These are phyloP conservation scores for Ennomos fuscantarius DNA, from an alignment of 2,888 invertebrate genomes.

Conservation along the genomic window DNA sequence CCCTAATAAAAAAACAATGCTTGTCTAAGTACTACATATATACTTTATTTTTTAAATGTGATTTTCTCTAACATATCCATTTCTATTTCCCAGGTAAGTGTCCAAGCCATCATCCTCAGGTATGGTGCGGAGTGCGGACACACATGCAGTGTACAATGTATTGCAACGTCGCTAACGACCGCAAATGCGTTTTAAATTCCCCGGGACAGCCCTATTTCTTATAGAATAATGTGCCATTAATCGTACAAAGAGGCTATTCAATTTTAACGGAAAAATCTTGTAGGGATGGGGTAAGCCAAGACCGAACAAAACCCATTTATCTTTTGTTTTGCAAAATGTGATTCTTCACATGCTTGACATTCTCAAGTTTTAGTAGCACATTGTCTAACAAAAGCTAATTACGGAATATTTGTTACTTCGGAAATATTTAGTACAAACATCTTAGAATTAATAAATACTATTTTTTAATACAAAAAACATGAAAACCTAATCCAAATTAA, in stretches of 20 bases:
- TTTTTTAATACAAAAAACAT: no score
- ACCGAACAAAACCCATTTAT: not conserved
- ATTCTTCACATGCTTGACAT: no score
- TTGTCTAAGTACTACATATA: no score
- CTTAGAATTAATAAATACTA: no score
- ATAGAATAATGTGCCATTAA: conserved; percentile 63
- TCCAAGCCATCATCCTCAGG: conserved; percentile 27
- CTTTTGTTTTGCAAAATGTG: not conserved
- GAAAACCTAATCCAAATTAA: no score
- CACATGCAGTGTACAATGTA: conserved; percentile 36
- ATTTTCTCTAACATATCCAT: not conserved
- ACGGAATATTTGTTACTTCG: no score
- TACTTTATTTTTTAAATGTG: no score
- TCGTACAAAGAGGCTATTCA: conserved; percentile 51
- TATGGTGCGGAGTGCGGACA: conserved; percentile 36
- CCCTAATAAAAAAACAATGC: no score
- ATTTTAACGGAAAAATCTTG: conserved; percentile 42
- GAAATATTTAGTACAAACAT: no score
- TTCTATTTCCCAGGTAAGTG: conserved; percentile 72
- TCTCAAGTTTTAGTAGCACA: no score
- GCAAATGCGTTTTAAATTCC: conserved; percentile 72
- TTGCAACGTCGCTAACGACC: conserved; percentile 60
- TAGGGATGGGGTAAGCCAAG: conserved; percentile 14
- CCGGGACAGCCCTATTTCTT: conserved; percentile 37
- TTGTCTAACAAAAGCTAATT: no score